Conservation (phyloP, 2,888 invertebrate genomes). For the Urechis unicinctus region DNA sequence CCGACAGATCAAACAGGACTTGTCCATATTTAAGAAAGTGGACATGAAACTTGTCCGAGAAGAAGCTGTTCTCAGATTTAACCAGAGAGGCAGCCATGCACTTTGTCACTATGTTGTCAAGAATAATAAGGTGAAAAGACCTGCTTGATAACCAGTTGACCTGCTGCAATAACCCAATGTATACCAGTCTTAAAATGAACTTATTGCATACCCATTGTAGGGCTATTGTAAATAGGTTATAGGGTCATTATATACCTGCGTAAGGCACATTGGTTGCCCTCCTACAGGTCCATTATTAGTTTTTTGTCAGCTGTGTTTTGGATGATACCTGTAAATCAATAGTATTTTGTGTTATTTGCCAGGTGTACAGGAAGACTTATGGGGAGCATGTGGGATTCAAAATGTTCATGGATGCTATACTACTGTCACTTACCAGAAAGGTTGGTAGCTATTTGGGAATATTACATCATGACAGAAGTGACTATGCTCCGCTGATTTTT, state of each 20-base stretch:
- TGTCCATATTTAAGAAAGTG: conserved; percentile 59
- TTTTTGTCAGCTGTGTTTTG: no score
- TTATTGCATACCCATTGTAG: no score
- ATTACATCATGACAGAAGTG: not conserved
- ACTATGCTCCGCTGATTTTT: no score
- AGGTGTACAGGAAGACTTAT: conserved; percentile 77
- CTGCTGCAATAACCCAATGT: no score
- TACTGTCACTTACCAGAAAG: conserved; percentile 76
- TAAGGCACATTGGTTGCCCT: no score
- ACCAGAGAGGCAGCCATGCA: conserved; percentile 73
- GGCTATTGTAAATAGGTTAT: no score
- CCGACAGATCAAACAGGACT: conserved; percentile 67
- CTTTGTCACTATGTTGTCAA: conserved; percentile 84
- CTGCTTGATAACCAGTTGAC: not conserved
- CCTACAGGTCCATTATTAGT: no score
- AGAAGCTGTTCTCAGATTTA: conserved; percentile 64
- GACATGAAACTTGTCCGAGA: conserved; percentile 65
- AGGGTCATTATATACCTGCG: no score
- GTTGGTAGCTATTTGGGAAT: conserved; percentile 44
- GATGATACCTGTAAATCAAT: not conserved
- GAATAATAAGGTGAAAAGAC: conserved; percentile 60
- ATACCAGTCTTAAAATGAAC: no score
- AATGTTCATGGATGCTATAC: conserved; percentile 84
- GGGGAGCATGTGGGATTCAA: conserved; percentile 93
- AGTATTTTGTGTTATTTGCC: conserved; percentile 1